Percentiles rank a stretch among this genome's conserved stretches.
phyloP scores from a whole-genome alignment of 2,797 vertebrate species.

The Muraenolepis orangiensis region DNA sequence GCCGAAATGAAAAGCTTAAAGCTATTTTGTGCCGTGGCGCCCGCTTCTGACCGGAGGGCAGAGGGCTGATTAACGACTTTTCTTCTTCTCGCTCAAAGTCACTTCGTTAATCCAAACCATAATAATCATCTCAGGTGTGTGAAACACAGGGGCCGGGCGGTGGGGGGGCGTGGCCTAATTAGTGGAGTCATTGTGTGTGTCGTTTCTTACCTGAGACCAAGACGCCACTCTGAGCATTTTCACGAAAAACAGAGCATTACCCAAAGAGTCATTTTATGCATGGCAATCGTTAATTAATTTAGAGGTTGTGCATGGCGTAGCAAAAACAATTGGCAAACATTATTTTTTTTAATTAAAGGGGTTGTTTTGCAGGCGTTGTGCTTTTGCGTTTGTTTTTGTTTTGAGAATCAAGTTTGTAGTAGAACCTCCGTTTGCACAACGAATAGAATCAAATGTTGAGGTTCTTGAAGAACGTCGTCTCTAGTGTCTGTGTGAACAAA shows the following conservation, averaged over 20 bases:
- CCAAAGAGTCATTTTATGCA: neutral
- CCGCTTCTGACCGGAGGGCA: slow-evolving; percentile 84
- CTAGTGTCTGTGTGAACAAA: too few species aligned
- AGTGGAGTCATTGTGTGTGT: neutral
- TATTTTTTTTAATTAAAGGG: neutral
- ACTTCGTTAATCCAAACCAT: slow-evolving; percentile 86
- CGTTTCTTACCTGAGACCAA: neutral
- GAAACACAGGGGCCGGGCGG: slow-evolving; percentile 45
- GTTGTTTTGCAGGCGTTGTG: neutral
- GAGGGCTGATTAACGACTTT: slow-evolving; percentile 88
- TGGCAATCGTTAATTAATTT: neutral
- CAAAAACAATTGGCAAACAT: neutral
- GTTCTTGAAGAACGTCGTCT: too few species aligned
- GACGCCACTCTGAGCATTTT: neutral
- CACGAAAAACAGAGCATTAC: neutral
- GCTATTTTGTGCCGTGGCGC: slow-evolving; percentile 79
- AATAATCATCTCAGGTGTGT: slow-evolving; percentile 73
- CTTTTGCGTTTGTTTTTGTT: neutral
- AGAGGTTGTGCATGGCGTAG: neutral
- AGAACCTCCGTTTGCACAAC: too few species aligned
- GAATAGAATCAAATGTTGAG: neutral
- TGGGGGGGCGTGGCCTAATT: slow-evolving; percentile 19
- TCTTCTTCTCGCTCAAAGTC: slow-evolving; percentile 70
- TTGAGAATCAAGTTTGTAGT: too few species aligned
- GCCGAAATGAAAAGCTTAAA: slow-evolving; percentile 87